phyloP scores from a whole-genome alignment of 2,888 invertebrate species.

The Lasioglossum leucozonium region DNA sequence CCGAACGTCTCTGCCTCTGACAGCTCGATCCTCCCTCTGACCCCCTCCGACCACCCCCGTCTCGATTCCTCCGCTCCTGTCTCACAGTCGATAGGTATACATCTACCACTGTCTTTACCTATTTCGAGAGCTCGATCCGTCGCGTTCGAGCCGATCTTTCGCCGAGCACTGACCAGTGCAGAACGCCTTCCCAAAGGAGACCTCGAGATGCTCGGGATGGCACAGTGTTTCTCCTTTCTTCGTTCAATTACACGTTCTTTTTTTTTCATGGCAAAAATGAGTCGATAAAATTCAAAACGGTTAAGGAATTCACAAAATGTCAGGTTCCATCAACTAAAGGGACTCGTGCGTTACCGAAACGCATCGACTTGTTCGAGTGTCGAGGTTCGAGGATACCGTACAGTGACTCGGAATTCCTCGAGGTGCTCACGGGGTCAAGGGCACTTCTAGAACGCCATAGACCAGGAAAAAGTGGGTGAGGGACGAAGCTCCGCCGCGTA shows the following conservation, averaged over 20 bases:
- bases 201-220: neutral
- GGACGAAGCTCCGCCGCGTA: conserved; percentile 18
- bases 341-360: neutral
- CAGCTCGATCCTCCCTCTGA: conserved; percentile 80
- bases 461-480: neutral
- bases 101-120: conserved; percentile 63
- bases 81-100: conserved; percentile 57
- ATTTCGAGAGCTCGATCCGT: conserved; percentile 46
- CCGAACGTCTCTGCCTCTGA: conserved; percentile 83
- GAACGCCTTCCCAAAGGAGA: neutral
- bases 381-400: neutral
- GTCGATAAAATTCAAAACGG: too few relatives aligned
- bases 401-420: neutral
- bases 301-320: too few relatives aligned
- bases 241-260: too few relatives aligned
- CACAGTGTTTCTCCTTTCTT: too few relatives aligned
- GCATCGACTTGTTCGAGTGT: neutral
- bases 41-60: conserved; percentile 55
- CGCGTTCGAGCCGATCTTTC: neutral
- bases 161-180: conserved; percentile 2
- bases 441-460: neutral
- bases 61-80: conserved; percentile 58
- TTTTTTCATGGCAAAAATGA: neutral
- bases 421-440: neutral
- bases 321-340: neutral